Evolutionary conservation across 2,113 vertebrate species (phyloP).

Genomic region (Erinaceus europaeus): DNA sequence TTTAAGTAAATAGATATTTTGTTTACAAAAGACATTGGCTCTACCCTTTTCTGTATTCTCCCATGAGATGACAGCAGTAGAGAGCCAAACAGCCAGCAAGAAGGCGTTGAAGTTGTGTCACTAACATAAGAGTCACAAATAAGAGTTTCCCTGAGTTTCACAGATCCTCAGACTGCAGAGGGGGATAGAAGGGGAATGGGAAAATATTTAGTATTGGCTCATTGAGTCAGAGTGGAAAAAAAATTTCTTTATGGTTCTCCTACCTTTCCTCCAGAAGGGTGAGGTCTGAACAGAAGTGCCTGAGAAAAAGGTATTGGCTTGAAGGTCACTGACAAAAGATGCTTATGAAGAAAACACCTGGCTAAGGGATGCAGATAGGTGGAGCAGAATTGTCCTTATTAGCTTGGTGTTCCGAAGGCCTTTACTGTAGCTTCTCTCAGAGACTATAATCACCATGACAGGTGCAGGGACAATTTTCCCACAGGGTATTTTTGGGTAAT

Average conservation of each 20-base stretch:
- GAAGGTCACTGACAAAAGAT: not conserved
- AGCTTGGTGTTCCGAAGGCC: accelerated
- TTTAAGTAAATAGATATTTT: too few relatives aligned
- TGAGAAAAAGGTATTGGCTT: not conserved
- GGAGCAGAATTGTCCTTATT: accelerated
- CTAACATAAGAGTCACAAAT: not conserved
- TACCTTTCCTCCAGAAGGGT: not conserved
- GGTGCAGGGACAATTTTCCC: accelerated
- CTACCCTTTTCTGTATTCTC: not conserved
- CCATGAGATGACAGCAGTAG: accelerated
- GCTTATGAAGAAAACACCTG: not conserved
- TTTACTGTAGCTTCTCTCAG: not conserved
- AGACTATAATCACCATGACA: not conserved
- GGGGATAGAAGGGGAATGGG: accelerated
- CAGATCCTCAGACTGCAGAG: accelerated
- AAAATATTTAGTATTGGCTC: too few relatives aligned
- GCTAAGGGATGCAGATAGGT: not conserved
- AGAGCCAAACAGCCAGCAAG: too few relatives aligned
- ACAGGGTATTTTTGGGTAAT: not conserved
- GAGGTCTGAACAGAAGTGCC: not conserved
- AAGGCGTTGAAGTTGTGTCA: not conserved
- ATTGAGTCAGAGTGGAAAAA: not conserved
- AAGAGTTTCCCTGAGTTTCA: too few relatives aligned
- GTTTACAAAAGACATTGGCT: too few relatives aligned
- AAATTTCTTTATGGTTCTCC: not conserved